phyloP scores from a whole-genome alignment of 2,888 invertebrate species.

The Chloromyia formosa region DNA sequence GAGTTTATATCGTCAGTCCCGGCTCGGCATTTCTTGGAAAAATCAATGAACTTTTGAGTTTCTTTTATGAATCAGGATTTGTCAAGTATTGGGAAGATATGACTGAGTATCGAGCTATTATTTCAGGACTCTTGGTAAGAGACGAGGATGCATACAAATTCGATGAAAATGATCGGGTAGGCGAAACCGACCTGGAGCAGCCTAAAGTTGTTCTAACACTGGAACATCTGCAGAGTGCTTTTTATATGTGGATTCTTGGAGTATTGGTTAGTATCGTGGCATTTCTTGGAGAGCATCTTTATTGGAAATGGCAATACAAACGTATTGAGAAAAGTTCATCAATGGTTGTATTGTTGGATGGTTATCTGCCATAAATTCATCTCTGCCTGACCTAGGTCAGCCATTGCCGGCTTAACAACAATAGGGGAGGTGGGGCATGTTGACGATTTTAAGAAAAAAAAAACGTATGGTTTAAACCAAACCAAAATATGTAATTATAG shows the following conservation, averaged over 20 bases:
- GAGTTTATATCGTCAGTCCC: constrained; percentile 55
- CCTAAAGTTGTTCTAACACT: constrained; percentile 56
- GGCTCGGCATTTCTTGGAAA: constrained; percentile 58
- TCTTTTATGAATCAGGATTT: constrained; percentile 57
- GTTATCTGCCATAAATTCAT: neutral
- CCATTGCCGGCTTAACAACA: no score
- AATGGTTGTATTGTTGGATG: neutral
- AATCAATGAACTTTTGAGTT: constrained; percentile 54
- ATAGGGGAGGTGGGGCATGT: no score
- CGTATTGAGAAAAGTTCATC: neutral
- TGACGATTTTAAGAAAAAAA: no score
- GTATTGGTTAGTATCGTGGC: constrained; percentile 52
- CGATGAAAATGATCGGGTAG: constrained; percentile 44
- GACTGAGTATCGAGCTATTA: constrained; percentile 44
- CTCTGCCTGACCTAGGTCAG: no score
- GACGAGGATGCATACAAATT: constrained; percentile 46
- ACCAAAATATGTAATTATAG: no score
- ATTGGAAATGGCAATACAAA: constrained; percentile 9
- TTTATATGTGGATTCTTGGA: constrained; percentile 59
- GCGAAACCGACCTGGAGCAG: constrained; percentile 46
- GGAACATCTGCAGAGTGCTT: constrained; percentile 59
- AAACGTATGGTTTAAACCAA: no score
- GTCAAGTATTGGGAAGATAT: constrained; percentile 57
- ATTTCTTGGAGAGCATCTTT: constrained; percentile 47
- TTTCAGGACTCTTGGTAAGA: constrained; percentile 29